Percentiles rank a stretch among this genome's conserved stretches.
phyloP scores from a whole-genome alignment of 1,140 invertebrate genomes.

The Diabrotica virgifera region DNA sequence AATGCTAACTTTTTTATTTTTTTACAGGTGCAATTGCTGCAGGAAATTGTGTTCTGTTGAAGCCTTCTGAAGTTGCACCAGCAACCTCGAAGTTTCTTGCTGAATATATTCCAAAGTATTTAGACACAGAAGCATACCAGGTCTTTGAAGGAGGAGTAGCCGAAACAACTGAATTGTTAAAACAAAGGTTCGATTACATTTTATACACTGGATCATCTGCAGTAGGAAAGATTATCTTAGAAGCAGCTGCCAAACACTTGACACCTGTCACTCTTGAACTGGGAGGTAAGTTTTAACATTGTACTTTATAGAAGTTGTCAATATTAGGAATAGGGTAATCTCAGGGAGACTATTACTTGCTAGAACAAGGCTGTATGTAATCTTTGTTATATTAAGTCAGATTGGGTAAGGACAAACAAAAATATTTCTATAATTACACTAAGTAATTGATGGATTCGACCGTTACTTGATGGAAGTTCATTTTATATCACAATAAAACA shows the following conservation, averaged over 20 bases:
- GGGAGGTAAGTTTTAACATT: conserved; percentile 62
- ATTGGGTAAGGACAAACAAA: too few relatives aligned
- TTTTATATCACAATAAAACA: too few relatives aligned
- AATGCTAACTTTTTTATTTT: background rate
- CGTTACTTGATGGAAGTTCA: too few relatives aligned
- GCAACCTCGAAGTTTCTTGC: conserved; percentile 72
- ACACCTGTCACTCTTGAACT: conserved; percentile 94
- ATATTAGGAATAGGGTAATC: background rate
- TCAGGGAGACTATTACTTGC: background rate
- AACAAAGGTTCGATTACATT: conserved; percentile 93
- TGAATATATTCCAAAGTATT: conserved; percentile 82
- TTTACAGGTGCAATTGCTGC: conserved; percentile 73
- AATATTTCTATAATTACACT: too few relatives aligned
- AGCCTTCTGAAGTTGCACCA: conserved; percentile 86
- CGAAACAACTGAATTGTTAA: conserved; percentile 82
- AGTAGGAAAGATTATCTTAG: conserved; percentile 84
- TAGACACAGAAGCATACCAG: conserved; percentile 63
- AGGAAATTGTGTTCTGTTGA: conserved; percentile 88
- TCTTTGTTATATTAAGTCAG: too few relatives aligned
- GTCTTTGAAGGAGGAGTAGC: conserved; percentile 69
- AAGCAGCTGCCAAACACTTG: conserved; percentile 85
- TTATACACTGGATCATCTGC: conserved; percentile 91
- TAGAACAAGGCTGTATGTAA: too few relatives aligned
- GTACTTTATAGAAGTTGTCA: conserved; percentile 52
- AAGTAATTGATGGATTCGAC: too few relatives aligned